Conservation (phyloP, 2,797 vertebrate species). For the Poeciliopsis infans region DNA sequence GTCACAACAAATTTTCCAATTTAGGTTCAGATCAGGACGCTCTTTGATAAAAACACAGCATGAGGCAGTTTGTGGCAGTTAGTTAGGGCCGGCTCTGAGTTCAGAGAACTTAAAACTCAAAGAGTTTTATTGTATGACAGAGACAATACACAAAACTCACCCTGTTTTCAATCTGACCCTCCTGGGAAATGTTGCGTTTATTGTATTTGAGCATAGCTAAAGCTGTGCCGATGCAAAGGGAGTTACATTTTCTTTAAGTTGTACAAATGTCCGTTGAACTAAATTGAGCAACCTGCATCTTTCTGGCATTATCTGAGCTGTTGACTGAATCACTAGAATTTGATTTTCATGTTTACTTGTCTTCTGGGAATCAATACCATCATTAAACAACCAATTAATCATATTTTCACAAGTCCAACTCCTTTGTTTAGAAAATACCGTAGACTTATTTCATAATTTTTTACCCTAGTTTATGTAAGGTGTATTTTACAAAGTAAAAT, state of each 20-base stretch:
- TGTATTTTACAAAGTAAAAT: not conserved
- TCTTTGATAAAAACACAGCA: slow-evolving; percentile 37
- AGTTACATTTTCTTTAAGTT: not conserved
- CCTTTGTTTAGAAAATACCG: not conserved
- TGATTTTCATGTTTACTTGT: not conserved
- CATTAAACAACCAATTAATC: not conserved
- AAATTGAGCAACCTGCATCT: not conserved
- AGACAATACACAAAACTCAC: not conserved
- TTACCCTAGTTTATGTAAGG: not conserved
- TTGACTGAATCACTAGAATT: not conserved
- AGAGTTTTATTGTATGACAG: not conserved
- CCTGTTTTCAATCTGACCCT: not conserved
- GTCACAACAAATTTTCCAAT: slow-evolving; percentile 51
- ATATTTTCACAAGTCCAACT: not conserved
- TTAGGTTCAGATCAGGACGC: slow-evolving; percentile 29
- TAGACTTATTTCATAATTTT: not conserved
- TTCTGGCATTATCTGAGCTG: not conserved
- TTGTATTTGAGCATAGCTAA: not conserved
- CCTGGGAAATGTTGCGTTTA: not conserved
- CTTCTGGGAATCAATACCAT: not conserved
- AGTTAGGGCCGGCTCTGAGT: slow-evolving; percentile 2
- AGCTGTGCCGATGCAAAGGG: not conserved
- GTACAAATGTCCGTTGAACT: not conserved
- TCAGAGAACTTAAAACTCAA: slow-evolving; percentile 4
- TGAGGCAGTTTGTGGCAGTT: not conserved